A percentile compares a stretch with the other conserved stretches of the same genome.
phyloP scores from a whole-genome alignment of 2,888 invertebrate genomes.

The Beris chalybata region DNA sequence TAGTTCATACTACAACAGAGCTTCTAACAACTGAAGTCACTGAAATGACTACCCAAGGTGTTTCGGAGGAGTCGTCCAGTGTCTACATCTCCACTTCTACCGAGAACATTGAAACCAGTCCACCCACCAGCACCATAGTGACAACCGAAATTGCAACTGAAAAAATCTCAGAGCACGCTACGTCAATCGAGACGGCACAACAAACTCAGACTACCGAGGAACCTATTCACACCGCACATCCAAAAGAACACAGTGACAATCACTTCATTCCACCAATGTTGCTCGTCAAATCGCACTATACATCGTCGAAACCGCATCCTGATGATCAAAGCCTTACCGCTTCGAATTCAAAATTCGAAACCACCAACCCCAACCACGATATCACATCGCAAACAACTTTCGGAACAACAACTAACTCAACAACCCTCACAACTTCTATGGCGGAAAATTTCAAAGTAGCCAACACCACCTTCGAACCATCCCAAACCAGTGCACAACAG shows the following conservation, averaged over 20 bases:
- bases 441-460: constrained; percentile 18
- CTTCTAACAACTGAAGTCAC: constrained; percentile 31
- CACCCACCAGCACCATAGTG: constrained; percentile 2
- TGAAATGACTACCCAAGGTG: constrained; percentile 16
- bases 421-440: constrained; percentile 6
- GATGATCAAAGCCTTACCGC: constrained; percentile 11
- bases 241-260: constrained; percentile 52
- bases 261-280: constrained; percentile 57
- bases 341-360: constrained; percentile 22
- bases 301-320: constrained; percentile 46
- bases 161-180: constrained; percentile 10
- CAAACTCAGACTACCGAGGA: constrained; percentile 26
- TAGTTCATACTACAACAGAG: constrained; percentile 38
- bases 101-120: constrained; percentile 36
- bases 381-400: constrained; percentile 24
- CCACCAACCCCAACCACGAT: constrained; percentile 16
- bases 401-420: constrained; percentile 22
- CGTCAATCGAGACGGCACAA: constrained; percentile 12
- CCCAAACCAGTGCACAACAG: constrained; percentile 12
- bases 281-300: constrained; percentile 55
- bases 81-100: constrained; percentile 28
- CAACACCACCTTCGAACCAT: constrained; percentile 24
- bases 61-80: constrained; percentile 7
- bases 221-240: constrained; percentile 33
- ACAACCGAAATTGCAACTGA: constrained; percentile 14